Evolutionary conservation across 2,888 invertebrate genomes (phyloP).

Genomic region (Limnephilus rhombicus): DNA sequence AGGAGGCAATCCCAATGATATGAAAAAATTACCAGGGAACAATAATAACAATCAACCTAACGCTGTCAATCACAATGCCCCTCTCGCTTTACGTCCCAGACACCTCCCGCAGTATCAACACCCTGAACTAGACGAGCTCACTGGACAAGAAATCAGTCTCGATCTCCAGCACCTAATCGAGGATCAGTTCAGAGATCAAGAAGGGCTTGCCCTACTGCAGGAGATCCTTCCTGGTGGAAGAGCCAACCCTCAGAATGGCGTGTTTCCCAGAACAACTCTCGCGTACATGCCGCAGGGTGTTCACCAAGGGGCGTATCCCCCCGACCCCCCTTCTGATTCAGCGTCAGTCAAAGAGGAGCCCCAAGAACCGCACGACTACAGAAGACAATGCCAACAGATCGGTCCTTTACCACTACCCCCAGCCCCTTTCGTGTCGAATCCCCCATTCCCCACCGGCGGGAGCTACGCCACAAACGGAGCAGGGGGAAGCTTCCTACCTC

Average conservation of each 20-base stretch:
- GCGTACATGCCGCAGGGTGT: slow-evolving; percentile 96
- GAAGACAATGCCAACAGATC: slow-evolving; percentile 81
- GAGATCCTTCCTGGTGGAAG: slow-evolving; percentile 85
- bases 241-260: slow-evolving; percentile 72
- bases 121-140: slow-evolving; percentile 91
- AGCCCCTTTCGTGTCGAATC: slow-evolving; percentile 72
- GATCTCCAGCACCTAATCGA: slow-evolving; percentile 95
- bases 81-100: slow-evolving; percentile 81
- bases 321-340: slow-evolving; percentile 81
- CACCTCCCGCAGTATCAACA: slow-evolving; percentile 86
- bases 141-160: slow-evolving; percentile 94
- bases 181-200: slow-evolving; percentile 92
- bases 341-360: slow-evolving; percentile 93
- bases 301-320: slow-evolving; percentile 84
- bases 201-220: slow-evolving; percentile 86
- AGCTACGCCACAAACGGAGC: slow-evolving; percentile 64
- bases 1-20: slow-evolving; percentile 80
- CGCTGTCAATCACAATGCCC: slow-evolving; percentile 76
- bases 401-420: slow-evolving; percentile 71
- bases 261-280: slow-evolving; percentile 84
- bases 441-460: slow-evolving; percentile 71
- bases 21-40: slow-evolving; percentile 71
- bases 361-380: slow-evolving; percentile 86
- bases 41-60: slow-evolving; percentile 69
- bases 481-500: slow-evolving; percentile 70